These are phyloP conservation scores for Siniperca chuatsi DNA, from an alignment of 2,113 vertebrate genomes.

Conservation along the genomic window DNA sequence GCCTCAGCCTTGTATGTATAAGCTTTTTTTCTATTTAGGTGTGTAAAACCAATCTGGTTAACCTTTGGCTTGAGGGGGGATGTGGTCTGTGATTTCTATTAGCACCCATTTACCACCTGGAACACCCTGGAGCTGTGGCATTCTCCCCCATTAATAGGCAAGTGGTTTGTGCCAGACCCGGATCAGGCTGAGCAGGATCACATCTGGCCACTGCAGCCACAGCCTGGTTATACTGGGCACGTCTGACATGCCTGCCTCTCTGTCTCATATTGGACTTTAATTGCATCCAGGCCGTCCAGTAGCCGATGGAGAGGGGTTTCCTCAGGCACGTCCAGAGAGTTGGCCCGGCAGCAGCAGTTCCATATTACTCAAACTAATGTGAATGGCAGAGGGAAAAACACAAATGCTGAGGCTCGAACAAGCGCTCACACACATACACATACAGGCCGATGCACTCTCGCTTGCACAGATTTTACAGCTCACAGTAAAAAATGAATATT, in stretches of 20 bases:
- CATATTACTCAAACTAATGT: constrained; percentile 80
- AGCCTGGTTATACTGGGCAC: constrained; percentile 57
- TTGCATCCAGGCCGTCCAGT: constrained; percentile 69
- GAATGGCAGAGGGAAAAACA: constrained; percentile 74
- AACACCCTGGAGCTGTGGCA: constrained; percentile 67
- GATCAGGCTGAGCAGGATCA: constrained; percentile 49
- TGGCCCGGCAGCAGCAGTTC: constrained; percentile 66
- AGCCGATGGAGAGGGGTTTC: constrained; percentile 79
- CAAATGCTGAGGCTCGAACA: constrained; percentile 44
- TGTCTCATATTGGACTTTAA: constrained; percentile 68
- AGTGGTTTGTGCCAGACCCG: constrained; percentile 41
- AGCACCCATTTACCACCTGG: constrained; percentile 63
- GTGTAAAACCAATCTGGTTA: constrained; percentile 38
- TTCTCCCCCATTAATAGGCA: constrained; percentile 49
- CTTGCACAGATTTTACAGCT: constrained; percentile 30
- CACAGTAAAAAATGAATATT: constrained; percentile 40
- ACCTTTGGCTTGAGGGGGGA: constrained; percentile 37
- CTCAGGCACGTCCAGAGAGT: constrained; percentile 77
- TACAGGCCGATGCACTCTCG: background rate
- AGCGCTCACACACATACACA: constrained; percentile 5
- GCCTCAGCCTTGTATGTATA: background rate
- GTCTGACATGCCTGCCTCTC: constrained; percentile 30
- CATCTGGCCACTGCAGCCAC: constrained; percentile 68
- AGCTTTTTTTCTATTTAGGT: constrained; percentile 22
- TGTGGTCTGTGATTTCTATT: constrained; percentile 54